Evolutionary conservation across 2,888 invertebrate genomes (phyloP).

Genomic region (Lepidocyrtinus sp.): DNA sequence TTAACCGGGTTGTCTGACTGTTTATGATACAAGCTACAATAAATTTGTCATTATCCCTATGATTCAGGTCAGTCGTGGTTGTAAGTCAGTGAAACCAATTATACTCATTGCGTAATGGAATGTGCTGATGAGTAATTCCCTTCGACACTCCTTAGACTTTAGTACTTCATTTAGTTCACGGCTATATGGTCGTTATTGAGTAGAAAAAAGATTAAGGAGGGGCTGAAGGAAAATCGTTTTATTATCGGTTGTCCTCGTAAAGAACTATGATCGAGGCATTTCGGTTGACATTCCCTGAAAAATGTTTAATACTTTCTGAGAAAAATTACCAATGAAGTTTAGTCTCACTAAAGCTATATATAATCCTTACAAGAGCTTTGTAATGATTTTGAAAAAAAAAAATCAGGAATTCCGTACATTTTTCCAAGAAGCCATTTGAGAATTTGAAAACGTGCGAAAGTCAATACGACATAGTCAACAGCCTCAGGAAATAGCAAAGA

Average conservation of each 20-base stretch:
- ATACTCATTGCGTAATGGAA: neutral
- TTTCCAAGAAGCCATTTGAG: too few species aligned
- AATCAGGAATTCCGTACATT: too few species aligned
- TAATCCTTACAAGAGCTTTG: too few species aligned
- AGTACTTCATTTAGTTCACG: too few species aligned
- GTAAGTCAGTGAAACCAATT: conserved; percentile 16
- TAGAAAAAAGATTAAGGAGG: neutral
- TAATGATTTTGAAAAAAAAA: too few species aligned
- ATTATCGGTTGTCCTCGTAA: conserved; percentile 4
- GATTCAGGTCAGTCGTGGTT: conserved; percentile 15
- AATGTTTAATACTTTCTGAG: too few species aligned
- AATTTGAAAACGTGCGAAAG: too few species aligned
- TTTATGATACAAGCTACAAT: neutral
- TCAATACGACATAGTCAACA: too few species aligned
- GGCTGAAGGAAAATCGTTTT: neutral
- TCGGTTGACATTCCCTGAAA: neutral
- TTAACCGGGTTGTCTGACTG: neutral
- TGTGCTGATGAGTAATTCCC: neutral
- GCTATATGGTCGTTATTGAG: neutral
- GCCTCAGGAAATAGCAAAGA: too few species aligned
- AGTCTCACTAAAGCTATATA: too few species aligned
- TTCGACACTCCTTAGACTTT: neutral
- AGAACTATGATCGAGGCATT: neutral
- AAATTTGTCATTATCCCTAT: conserved; percentile 12
- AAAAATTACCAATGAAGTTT: too few species aligned